Conservation (phyloP, 2,888 invertebrate genomes). For the Aproaerema taeniolella region DNA sequence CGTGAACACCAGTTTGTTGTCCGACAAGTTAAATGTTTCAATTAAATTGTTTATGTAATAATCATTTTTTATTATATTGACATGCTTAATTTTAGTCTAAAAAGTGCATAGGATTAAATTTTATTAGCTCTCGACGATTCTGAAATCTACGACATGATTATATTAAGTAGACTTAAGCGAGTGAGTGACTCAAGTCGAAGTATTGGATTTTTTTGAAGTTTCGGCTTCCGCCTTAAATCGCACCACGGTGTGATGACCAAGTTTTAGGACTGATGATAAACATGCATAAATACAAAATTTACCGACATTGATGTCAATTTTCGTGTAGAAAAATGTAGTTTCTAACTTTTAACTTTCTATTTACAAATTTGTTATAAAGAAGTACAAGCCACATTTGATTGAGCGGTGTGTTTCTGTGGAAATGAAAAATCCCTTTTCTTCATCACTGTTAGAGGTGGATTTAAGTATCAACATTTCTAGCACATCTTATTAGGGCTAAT, state of each 20-base stretch:
- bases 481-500: no score
- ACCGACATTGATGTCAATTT: conserved; percentile 40
- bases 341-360: no score
- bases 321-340: conserved; percentile 35
- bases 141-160: conserved; percentile 45
- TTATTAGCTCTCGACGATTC: conserved; percentile 59
- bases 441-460: no score
- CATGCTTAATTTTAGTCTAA: conserved; percentile 70
- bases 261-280: conserved; percentile 51
- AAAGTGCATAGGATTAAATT: conserved; percentile 57
- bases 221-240: not conserved
- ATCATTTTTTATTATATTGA: conserved; percentile 72
- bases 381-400: not conserved
- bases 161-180: conserved; percentile 60
- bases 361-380: no score
- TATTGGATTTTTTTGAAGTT: no score
- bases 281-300: conserved; percentile 27
- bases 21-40: conserved; percentile 69
- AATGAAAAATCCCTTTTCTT: no score
- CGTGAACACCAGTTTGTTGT: conserved; percentile 72
- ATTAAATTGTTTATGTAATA: conserved; percentile 75
- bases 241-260: conserved; percentile 39
- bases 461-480: no score
- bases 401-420: no score
- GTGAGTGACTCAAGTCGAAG: no score